Conservation (phyloP, 2,113 vertebrate species). For the Syngnathus floridae region DNA sequence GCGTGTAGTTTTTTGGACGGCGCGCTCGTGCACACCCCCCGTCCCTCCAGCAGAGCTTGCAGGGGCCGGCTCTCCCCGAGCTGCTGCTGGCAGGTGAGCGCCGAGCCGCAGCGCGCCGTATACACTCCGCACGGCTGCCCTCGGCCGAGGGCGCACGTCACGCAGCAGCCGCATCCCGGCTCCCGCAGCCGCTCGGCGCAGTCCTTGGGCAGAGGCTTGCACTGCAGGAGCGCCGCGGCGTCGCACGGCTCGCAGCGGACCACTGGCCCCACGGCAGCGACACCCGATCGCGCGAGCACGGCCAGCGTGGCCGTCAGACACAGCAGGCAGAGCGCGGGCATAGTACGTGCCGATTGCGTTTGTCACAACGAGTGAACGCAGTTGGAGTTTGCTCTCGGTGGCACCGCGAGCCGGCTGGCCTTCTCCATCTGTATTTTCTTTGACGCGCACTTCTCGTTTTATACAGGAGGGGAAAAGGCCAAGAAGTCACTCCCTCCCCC, state of each 20-base stretch:
- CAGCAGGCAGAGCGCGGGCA: conserved; percentile 70
- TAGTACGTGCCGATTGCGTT: conserved; percentile 71
- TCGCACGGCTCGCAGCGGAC: conserved; percentile 90
- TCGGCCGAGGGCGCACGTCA: conserved; percentile 80
- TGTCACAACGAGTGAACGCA: conserved; percentile 60
- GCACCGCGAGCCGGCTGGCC: conserved; percentile 59
- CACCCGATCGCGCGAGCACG: conserved; percentile 50
- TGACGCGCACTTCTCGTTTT: conserved; percentile 72
- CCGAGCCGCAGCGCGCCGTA: conserved; percentile 85
- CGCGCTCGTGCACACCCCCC: conserved; percentile 77
- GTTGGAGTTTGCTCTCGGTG: conserved; percentile 46
- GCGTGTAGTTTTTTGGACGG: conserved; percentile 55
- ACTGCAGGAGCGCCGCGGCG: conserved; percentile 75
- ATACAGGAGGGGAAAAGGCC: conserved; percentile 74
- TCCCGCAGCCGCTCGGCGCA: conserved; percentile 82
- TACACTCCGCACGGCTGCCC: conserved; percentile 86
- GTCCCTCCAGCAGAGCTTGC: conserved; percentile 84
- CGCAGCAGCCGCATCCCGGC: conserved; percentile 91
- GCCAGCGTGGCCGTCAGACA: conserved; percentile 71
- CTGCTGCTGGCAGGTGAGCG: conserved; percentile 77
- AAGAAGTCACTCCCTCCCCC: conserved; percentile 82
- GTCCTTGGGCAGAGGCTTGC: conserved; percentile 76
- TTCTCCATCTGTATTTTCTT: conserved; percentile 71
- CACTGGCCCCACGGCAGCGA: conserved; percentile 75
- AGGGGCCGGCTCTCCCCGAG: conserved; percentile 78